Percentiles rank a stretch among this genome's conserved stretches.
phyloP scores from a whole-genome alignment of 1,140 invertebrate species.

The Oscheius sp. region DNA sequence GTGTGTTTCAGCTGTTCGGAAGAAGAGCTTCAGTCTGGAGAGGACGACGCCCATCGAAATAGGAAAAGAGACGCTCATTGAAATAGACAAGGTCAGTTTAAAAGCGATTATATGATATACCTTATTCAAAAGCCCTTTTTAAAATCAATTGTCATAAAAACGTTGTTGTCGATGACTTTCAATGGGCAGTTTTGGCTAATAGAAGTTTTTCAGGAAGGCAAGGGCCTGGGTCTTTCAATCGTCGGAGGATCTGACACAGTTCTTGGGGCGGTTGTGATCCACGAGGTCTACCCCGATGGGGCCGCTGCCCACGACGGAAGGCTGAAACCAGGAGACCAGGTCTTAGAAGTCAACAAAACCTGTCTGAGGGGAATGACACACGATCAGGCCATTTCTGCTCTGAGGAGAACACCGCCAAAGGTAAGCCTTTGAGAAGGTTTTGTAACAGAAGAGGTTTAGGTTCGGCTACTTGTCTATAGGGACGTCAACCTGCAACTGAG shows the following conservation, averaged over 20 bases:
- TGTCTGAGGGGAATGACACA: slow-evolving; percentile 69
- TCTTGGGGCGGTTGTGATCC: slow-evolving; percentile 58
- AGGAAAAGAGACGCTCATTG: slow-evolving; percentile 58
- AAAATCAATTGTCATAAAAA: background rate
- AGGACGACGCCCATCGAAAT: slow-evolving; percentile 46
- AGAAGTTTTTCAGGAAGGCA: slow-evolving; percentile 59
- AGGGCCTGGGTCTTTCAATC: slow-evolving; percentile 56
- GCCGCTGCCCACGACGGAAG: slow-evolving; percentile 84
- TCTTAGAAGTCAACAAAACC: slow-evolving; percentile 66
- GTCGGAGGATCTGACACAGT: slow-evolving; percentile 60
- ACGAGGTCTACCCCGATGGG: slow-evolving; percentile 59
- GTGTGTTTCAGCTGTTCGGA: slow-evolving; percentile 53
- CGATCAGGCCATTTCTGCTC: slow-evolving; percentile 69
- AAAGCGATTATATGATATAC: background rate
- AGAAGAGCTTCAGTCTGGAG: slow-evolving; percentile 56
- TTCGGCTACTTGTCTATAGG: slow-evolving; percentile 83
- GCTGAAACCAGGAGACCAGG: slow-evolving; percentile 85
- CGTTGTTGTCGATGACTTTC: slow-evolving; percentile 44
- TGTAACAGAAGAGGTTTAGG: background rate
- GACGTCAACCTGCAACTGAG: slow-evolving; percentile 69
- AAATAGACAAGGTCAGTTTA: slow-evolving; percentile 49
- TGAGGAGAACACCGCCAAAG: slow-evolving; percentile 73
- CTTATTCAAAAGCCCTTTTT: background rate
- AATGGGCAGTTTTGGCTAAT: no score
- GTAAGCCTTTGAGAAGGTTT: slow-evolving; percentile 49